Evolutionary conservation across 2,888 invertebrate genomes (phyloP).

Genomic region (Caenorhabditis sp.): DNA sequence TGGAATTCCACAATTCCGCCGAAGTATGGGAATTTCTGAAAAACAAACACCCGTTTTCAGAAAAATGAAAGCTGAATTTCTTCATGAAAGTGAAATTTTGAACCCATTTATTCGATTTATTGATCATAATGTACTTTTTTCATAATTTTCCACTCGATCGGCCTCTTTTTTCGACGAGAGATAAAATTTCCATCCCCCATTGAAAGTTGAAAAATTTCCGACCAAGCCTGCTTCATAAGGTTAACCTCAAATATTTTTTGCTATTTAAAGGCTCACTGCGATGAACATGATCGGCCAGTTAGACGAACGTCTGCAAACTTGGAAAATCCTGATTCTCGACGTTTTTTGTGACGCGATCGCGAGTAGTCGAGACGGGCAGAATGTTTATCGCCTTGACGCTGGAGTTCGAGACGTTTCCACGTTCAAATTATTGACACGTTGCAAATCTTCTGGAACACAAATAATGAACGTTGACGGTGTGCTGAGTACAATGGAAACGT

Average conservation of each 20-base stretch:
- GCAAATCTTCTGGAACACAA: slow-evolving; percentile 23
- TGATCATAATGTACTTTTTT: slow-evolving; percentile 3
- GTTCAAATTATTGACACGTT: slow-evolving; percentile 22
- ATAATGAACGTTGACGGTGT: slow-evolving; percentile 32
- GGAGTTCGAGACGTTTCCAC: slow-evolving; percentile 1
- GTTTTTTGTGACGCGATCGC: slow-evolving; percentile 43
- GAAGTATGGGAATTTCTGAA: no score
- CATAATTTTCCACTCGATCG: no score
- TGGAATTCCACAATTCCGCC: no score
- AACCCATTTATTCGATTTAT: no score
- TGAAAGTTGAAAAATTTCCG: no score
- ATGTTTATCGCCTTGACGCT: slow-evolving; percentile 8
- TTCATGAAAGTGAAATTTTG: no score
- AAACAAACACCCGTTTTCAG: no score
- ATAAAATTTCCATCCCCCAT: no score
- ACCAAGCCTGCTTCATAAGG: no score
- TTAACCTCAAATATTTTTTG: no score
- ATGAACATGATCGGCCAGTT: slow-evolving; percentile 48
- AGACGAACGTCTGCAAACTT: slow-evolving; percentile 27
- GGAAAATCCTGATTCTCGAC: slow-evolving; percentile 41
- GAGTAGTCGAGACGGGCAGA: slow-evolving; percentile 27
- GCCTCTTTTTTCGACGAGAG: no score
- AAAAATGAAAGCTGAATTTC: no score
- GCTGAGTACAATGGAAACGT: slow-evolving; percentile 25
- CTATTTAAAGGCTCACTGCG: slow-evolving; percentile 37